Evolutionary conservation across 2,888 invertebrate species (phyloP).

Genomic region (Dascillus cervinus): DNA sequence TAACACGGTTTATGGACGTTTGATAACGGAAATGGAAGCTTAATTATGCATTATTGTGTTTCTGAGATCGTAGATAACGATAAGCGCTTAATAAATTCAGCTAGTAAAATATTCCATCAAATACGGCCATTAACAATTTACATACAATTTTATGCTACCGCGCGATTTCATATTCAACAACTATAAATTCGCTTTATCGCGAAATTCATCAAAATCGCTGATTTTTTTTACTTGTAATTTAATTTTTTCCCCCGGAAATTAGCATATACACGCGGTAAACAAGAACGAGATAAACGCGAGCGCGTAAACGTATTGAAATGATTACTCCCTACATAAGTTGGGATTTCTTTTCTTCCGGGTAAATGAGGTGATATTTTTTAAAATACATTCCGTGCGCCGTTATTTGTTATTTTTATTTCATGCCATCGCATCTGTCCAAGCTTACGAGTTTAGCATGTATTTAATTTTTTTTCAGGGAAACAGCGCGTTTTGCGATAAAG

Average conservation of each 20-base stretch:
- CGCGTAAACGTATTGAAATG: neutral
- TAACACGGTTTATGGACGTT: conserved; percentile 30
- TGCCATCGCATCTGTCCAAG: neutral
- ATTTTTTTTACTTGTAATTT: no score
- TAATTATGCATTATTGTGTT: conserved; percentile 36
- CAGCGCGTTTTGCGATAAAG: no score
- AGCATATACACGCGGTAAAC: no score
- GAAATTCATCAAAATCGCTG: no score
- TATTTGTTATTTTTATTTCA: neutral
- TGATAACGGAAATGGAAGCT: conserved; percentile 31
- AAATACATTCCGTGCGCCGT: neutral
- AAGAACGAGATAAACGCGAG: neutral
- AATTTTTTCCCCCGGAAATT: neutral
- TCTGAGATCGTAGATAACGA: conserved; percentile 33
- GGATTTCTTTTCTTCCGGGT: neutral
- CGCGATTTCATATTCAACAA: neutral
- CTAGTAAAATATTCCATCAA: conserved; percentile 11
- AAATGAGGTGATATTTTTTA: neutral
- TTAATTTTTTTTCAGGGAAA: neutral
- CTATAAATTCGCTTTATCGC: neutral
- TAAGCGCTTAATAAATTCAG: conserved; percentile 26
- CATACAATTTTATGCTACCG: conserved; percentile 24
- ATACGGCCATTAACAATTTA: conserved; percentile 28
- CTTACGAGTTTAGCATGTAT: neutral
- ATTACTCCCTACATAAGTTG: neutral